These are phyloP conservation scores for Charina bottae DNA, from an alignment of 2,113 vertebrate species.

Conservation along the genomic window DNA sequence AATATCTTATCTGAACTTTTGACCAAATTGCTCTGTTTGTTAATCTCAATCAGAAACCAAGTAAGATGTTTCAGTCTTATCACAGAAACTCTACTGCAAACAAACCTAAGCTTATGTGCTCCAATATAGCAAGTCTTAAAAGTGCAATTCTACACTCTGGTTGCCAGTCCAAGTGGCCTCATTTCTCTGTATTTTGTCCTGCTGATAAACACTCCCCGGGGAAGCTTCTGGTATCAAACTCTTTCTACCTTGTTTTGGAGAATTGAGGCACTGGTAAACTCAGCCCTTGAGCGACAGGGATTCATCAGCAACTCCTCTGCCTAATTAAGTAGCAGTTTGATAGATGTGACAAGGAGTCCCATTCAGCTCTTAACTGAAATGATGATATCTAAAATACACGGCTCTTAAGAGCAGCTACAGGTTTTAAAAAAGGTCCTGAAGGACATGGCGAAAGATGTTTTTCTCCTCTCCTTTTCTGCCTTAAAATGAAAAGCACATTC, in stretches of 20 bases:
- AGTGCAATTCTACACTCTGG: not conserved
- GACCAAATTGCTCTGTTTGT: conserved; percentile 3
- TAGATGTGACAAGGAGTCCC: conserved; percentile 33
- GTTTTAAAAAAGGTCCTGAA: not conserved
- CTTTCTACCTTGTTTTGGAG: conserved; percentile 9
- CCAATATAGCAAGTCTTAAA: not conserved
- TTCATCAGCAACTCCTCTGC: conserved; percentile 21
- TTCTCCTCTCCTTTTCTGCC: not conserved
- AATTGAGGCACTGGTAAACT: conserved; percentile 23
- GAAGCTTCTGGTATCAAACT: not conserved
- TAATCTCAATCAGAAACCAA: conserved; percentile 23
- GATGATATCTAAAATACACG: conserved; percentile 17
- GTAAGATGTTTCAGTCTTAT: not conserved
- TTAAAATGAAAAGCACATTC: not conserved
- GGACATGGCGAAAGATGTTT: not conserved
- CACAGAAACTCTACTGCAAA: conserved; percentile 10
- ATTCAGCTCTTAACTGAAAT: conserved; percentile 35
- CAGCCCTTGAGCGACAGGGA: conserved; percentile 42
- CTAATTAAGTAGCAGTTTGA: conserved; percentile 40
- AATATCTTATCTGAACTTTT: conserved; percentile 30
- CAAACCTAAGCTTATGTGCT: not conserved
- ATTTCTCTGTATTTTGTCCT: not conserved
- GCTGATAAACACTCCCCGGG: not conserved
- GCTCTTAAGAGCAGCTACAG: conserved; percentile 7
- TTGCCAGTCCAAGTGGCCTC: not conserved